Evolutionary conservation across 2,888 invertebrate species (phyloP), one percentile per base, ranked within the genome.

Genomic region (Muschampia staudingeri): DNA sequence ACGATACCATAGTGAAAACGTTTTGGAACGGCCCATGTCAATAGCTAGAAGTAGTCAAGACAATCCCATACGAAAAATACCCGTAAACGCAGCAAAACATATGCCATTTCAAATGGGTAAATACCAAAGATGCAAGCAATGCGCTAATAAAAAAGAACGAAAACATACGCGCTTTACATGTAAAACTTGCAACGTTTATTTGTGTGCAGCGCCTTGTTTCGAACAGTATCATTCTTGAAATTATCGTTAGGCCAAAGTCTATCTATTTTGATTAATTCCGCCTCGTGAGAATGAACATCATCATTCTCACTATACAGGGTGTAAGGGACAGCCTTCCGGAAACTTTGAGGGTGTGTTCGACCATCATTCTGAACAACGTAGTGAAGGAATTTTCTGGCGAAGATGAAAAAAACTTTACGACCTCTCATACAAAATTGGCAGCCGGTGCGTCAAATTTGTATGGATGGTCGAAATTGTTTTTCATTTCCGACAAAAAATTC

Each of bases 21-120:
- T 75, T n/a, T 34, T 75, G 56, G 75, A 75, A 16, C 56, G 56
- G 56, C 56, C 56, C 56, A 56, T 56, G 56, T 56, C 56, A 56
- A 56, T 56, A 56, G 56, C 56, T 56, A 56, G 56, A 56, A 56
- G 56, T 56, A 25, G 56, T 56, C 56, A 56, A 56, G 56, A 56
- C 75, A 72, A 81, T 81, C 37, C 81, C 69, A 44, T 78, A 40
- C 52, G 67, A 67, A 42, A 78, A 78, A 78, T 67, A 67, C 67
- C 30, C 61, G 76, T 76, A 48, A 77, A 48, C 48, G 77, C 16
- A 48, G 48, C 37, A 77, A 69, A 77, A 69, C 67, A 67, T 67
- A 34, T 67, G 30, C 67, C 67, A 34, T 30, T 67, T 70, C 87
- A 76, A 70, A 70, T 67, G 34, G 67, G 67, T 34, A 67, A 67